Evolutionary conservation across 2,888 invertebrate genomes (phyloP).

Genomic region (Mimumesa dahlbomi): DNA sequence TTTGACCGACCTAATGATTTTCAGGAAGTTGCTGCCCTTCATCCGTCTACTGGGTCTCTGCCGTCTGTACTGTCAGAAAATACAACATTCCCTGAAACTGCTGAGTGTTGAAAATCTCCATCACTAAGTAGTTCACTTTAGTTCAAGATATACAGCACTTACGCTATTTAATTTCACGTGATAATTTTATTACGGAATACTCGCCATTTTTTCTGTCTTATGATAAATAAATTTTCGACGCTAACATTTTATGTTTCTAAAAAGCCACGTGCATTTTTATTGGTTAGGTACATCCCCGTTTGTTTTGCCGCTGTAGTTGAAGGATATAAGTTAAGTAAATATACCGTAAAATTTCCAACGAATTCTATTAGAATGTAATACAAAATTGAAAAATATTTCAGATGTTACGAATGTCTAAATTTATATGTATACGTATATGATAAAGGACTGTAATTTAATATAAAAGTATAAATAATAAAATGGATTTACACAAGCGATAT

Average conservation of each 20-base stretch:
- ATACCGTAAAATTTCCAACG: background rate
- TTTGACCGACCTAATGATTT: conserved; percentile 51
- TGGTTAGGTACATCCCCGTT: conserved; percentile 51
- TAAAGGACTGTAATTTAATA: background rate
- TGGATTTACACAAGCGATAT: conserved; percentile 71
- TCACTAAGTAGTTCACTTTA: background rate
- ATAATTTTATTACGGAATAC: background rate
- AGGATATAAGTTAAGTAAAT: background rate
- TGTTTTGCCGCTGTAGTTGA: background rate
- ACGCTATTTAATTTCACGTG: background rate
- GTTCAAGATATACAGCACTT: background rate
- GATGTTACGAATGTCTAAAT: no score
- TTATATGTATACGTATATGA: background rate
- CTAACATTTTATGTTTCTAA: conserved; percentile 1
- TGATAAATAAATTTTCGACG: conserved; percentile 7
- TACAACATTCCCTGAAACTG: conserved; percentile 44
- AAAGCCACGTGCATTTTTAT: conserved; percentile 47
- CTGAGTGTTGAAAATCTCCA: conserved; percentile 28
- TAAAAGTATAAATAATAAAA: conserved; percentile 28
- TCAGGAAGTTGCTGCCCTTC: conserved; percentile 48
- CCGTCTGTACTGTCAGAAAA: conserved; percentile 37
- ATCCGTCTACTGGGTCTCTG: conserved; percentile 52
- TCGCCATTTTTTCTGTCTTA: conserved; percentile 10
- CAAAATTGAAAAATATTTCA: no score
- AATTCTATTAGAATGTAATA: no score